Conservation (phyloP, 2,888 invertebrate species). For the Pseudococcus longispinus region DNA sequence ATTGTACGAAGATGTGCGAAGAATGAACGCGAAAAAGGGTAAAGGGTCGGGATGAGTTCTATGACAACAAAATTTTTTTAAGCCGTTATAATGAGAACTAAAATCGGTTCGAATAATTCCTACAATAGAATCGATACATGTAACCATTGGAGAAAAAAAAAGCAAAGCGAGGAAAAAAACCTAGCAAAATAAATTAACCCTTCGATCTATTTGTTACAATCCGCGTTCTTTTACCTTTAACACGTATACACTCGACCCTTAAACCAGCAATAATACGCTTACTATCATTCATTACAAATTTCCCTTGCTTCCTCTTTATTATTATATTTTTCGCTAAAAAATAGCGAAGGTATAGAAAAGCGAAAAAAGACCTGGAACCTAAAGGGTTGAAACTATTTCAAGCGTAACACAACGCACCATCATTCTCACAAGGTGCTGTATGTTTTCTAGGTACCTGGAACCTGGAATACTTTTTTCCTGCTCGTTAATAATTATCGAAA, state of each 20-base stretch:
- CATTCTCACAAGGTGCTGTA: constrained; percentile 54
- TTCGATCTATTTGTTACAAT: constrained; percentile 56
- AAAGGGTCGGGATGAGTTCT: constrained; percentile 42
- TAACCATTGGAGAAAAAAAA: constrained; percentile 48
- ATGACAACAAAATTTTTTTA: constrained; percentile 53
- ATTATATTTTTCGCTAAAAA: constrained; percentile 45
- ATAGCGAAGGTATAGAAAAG: background rate
- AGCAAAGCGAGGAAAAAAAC: background rate
- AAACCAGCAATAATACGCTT: constrained; percentile 51
- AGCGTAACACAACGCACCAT: constrained; percentile 30
- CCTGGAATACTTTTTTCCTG: background rate
- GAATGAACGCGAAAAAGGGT: constrained; percentile 49
- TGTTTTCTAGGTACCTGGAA: background rate
- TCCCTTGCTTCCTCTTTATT: constrained; percentile 33
- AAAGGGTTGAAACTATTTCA: constrained; percentile 52
- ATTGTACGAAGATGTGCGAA: constrained; percentile 55
- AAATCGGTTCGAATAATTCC: constrained; percentile 55
- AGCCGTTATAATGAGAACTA: constrained; percentile 57
- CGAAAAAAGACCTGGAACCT: background rate
- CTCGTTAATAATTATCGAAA: constrained; percentile 17
- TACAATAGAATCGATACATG: constrained; percentile 55
- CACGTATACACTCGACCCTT: constrained; percentile 55
- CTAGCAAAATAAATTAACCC: constrained; percentile 54
- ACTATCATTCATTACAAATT: constrained; percentile 57
- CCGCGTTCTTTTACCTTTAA: constrained; percentile 57